Base-by-base conservation (phyloP, 2,797 vertebrate genomes). In the Falco naumanni region DNA sequence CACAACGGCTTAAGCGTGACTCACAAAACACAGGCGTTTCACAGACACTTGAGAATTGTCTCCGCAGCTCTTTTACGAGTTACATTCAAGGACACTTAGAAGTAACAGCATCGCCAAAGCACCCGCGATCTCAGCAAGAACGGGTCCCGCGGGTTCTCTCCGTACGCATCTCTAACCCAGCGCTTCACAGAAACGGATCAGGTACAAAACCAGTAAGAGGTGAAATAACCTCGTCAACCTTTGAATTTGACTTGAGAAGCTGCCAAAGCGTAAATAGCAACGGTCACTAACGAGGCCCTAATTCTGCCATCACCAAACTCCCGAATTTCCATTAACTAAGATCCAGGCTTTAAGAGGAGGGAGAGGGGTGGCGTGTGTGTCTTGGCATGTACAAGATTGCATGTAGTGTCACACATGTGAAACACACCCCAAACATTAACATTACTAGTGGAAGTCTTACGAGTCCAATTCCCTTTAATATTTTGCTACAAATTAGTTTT, bases 71-170 rank as follows among this genome's bases (percentile, higher is more conserved):
- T 92, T 83, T 68, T 12, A 79, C 84, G 81, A 68, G 86, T 64
- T 76, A 75, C 90, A 63, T 47, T 95, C 95, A 94, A 95, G 94
- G 96, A 83, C 95, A 92, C 94, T 97, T 84, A n/a, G 87, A 91
- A 78, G 57, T 24, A 60, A 65, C 28, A 50, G 86, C 83, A 87
- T 77, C 94, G 79, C 69, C 24, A 7, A 80, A 48, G 10, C 81
- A 19, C 5, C 43, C 3, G 0, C 47, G 9, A 7, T 13, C 82
- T 54, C 93, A n/a, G 54, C 29, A 9, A 11, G 2, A 29, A 59
- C 0, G 57, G 60, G 48, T 41, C 89, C 76, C 48, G 87, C 85
- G 74, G 74, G 34, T 60, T 64, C 64, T 29, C 47, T 19, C 61
- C 57, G 2, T 8, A 5, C 1, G 7, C 63, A 37, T 34, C 82